Percentiles rank a stretch among this genome's conserved stretches.
These are phyloP conservation scores for Alosa alosa DNA, from an alignment of 2,113 vertebrate genomes.

Conservation along the genomic window DNA sequence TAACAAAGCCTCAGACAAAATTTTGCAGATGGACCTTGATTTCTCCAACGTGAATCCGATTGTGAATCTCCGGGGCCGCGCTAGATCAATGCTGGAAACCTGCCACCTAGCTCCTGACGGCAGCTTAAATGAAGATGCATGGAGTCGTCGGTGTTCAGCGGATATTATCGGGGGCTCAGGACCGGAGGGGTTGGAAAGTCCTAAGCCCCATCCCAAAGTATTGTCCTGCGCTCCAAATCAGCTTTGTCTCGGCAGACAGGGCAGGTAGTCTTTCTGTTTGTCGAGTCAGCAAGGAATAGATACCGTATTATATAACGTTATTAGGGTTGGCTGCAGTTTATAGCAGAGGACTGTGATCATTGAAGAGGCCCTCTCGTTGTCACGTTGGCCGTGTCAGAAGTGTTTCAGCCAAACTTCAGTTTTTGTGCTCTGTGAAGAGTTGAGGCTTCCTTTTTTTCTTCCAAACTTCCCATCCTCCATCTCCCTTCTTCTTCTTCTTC, in stretches of 20 bases:
- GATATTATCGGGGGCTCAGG: not conserved
- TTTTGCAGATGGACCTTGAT: not conserved
- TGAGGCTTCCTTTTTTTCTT: not conserved
- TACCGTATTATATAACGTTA: not conserved
- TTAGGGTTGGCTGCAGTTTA: not conserved
- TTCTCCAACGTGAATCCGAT: not conserved
- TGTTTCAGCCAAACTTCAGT: not conserved
- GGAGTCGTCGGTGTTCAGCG: not conserved
- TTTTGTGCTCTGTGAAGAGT: too few species aligned
- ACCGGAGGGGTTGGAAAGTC: not conserved
- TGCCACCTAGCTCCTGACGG: not conserved
- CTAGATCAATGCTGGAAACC: conserved; percentile 5
- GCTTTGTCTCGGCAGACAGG: not conserved
- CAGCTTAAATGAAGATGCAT: conserved; percentile 6
- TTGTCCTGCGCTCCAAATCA: conserved; percentile 6
- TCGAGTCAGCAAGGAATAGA: not conserved
- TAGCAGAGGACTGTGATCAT: not conserved
- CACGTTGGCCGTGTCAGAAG: not conserved
- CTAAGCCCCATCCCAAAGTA: not conserved
- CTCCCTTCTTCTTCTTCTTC: not conserved
- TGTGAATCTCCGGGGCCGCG: not conserved
- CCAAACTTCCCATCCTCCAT: not conserved
- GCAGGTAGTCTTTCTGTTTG: not conserved
- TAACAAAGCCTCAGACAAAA: conserved; percentile 3
- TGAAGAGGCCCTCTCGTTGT: not conserved